Evolutionary conservation across 2,888 invertebrate genomes (phyloP).

Genomic region (Limenitis camilla): DNA sequence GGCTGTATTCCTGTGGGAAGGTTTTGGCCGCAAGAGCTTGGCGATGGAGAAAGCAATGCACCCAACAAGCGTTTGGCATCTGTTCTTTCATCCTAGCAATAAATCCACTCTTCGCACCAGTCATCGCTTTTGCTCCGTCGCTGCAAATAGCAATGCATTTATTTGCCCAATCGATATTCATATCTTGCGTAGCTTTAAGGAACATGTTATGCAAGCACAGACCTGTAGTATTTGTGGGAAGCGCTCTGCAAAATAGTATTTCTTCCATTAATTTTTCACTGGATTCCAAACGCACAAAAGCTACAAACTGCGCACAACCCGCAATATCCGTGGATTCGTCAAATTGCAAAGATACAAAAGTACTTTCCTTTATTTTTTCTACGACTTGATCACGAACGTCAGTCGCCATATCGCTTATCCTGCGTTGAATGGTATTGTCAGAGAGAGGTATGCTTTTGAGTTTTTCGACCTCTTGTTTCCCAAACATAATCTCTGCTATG

Average conservation of each 20-base stretch:
- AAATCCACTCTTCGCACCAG: constrained; percentile 21
- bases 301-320: constrained; percentile 27
- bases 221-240: constrained; percentile 24
- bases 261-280: constrained; percentile 24
- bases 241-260: constrained; percentile 29
- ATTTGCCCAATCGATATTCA: constrained; percentile 23
- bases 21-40: too few relatives aligned
- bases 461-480: too few relatives aligned
- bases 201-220: constrained; percentile 24
- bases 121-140: constrained; percentile 22
- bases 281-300: too few relatives aligned
- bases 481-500: constrained; percentile 3
- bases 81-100: too few relatives aligned
- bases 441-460: too few relatives aligned
- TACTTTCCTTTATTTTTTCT: constrained; percentile 25
- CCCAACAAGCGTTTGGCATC: too few relatives aligned
- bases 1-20: too few relatives aligned
- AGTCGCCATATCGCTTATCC: too few relatives aligned
- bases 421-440: too few relatives aligned
- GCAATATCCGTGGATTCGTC: too few relatives aligned
- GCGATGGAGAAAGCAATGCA: too few relatives aligned
- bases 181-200: constrained; percentile 19
- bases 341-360: constrained; percentile 19
- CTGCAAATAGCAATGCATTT: too few relatives aligned
- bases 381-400: constrained; percentile 1